Conservation (phyloP, 2,113 vertebrate genomes). For the Lepisosteus oculatus region DNA sequence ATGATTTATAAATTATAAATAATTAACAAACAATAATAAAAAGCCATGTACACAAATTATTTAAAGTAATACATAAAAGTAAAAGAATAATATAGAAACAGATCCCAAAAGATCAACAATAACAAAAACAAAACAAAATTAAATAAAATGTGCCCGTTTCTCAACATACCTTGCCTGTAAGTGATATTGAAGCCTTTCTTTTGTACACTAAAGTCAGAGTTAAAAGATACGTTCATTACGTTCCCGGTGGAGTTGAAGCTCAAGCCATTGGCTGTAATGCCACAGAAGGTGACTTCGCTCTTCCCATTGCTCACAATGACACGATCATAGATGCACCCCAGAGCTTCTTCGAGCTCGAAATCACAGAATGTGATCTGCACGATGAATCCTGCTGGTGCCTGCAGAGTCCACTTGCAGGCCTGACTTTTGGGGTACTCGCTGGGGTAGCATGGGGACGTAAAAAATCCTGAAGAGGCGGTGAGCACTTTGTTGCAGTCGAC, state of each 20-base stretch:
- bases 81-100: background rate
- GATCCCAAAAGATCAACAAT: background rate
- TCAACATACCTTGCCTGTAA: constrained; percentile 79
- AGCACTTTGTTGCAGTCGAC: constrained; percentile 70
- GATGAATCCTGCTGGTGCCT: constrained; percentile 84
- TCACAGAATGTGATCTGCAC: constrained; percentile 89
- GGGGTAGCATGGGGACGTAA: constrained; percentile 91
- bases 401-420: constrained; percentile 81
- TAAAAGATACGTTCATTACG: constrained; percentile 85
- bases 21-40: background rate
- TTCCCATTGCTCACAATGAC: constrained; percentile 77
- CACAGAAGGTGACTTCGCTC: constrained; percentile 78
- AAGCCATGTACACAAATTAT: background rate
- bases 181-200: constrained; percentile 89
- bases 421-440: constrained; percentile 80
- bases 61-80: background rate
- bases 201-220: constrained; percentile 93
- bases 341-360: constrained; percentile 93
- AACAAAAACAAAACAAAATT: constrained; percentile 1
- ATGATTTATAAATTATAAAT: background rate
- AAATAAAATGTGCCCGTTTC: constrained; percentile 12
- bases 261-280: constrained; percentile 86
- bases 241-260: constrained; percentile 88
- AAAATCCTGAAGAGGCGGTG: constrained; percentile 69
- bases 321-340: constrained; percentile 87